A percentile compares a stretch with the other conserved stretches of the same genome.
Evolutionary conservation across 2,113 vertebrate genomes (phyloP).

Genomic region (Willisornis vidua): DNA sequence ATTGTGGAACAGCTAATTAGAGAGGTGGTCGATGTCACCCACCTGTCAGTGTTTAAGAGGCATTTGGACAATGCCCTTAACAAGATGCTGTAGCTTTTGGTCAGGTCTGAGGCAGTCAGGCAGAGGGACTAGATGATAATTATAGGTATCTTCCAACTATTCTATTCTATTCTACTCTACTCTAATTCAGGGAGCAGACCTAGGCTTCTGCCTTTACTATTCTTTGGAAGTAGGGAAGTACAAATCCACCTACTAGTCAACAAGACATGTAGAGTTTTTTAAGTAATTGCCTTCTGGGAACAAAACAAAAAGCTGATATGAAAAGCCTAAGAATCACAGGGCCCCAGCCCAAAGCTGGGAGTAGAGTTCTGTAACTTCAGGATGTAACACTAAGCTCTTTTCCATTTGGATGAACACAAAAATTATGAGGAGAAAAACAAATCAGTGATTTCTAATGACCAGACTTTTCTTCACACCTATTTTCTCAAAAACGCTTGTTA

Average conservation of each 20-base stretch:
- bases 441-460: neutral
- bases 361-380: neutral
- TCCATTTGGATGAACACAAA: neutral
- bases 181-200: neutral
- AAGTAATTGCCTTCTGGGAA: neutral
- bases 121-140: too few relatives aligned
- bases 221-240: neutral
- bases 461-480: neutral
- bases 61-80: neutral
- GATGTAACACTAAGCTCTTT: neutral
- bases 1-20: neutral
- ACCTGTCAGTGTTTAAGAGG: neutral
- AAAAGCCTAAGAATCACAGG: neutral
- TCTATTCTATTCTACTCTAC: neutral
- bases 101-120: neutral
- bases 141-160: neutral
- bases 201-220: neutral
- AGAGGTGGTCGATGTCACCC: neutral
- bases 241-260: neutral
- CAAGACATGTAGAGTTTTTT: neutral
- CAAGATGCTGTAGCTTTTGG: neutral
- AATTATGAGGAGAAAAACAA: too few relatives aligned
- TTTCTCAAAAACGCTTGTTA: neutral
- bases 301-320: neutral
- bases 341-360: neutral